Base-by-base conservation (phyloP, 1,140 invertebrate genomes). In the Trichonephila clavata region DNA sequence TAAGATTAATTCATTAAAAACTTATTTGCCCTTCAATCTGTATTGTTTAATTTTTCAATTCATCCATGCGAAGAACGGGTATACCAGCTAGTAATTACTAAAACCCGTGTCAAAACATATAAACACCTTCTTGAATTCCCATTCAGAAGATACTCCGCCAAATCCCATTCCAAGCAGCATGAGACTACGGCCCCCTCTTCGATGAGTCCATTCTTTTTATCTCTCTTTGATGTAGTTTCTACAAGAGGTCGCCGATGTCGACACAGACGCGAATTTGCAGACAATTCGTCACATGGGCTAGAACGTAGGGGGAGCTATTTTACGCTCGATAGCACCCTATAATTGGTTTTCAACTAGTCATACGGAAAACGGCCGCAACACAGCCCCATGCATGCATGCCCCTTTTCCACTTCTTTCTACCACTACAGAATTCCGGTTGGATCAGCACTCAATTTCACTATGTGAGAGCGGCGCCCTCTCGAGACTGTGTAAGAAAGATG, bases 191-290 rank as follows among this genome's bases (percentile, higher is more conserved):
- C 18, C 71, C 88, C 89, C 32, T 39, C 32, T 77, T 77, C 27
- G 71, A 77, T 14, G 71, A 21, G 32, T 86, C 80, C 81, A 68
- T 84, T 86, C 91, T 92, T 92, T 92, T 92, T 86, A 86, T 71
- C 57, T 86, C 61, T 80, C 91, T 92, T 92, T 92, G 91, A 92
- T 92, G 91, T 92, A 92, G 92, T 87, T 88, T 50, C 84, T 81
- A 93, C 84, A 87, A 93, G 92, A 24, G 86, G 68, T 88, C 92
- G 63, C 24, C 81, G 16, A 92, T 92, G 91, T 92, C 91, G 86
- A 93, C 92, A 93, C 68, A 93, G 83, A 86, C n/a, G 91, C 83
- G 91, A 92, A 92, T 92, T 92, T 86, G 91, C 91, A 92, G 92
- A 93, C 92, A 81, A 93, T 93, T 93, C 92, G 65, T 93, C 92